Evolutionary conservation across 2,113 vertebrate species (phyloP).

Genomic region (Rostratula benghalensis): DNA sequence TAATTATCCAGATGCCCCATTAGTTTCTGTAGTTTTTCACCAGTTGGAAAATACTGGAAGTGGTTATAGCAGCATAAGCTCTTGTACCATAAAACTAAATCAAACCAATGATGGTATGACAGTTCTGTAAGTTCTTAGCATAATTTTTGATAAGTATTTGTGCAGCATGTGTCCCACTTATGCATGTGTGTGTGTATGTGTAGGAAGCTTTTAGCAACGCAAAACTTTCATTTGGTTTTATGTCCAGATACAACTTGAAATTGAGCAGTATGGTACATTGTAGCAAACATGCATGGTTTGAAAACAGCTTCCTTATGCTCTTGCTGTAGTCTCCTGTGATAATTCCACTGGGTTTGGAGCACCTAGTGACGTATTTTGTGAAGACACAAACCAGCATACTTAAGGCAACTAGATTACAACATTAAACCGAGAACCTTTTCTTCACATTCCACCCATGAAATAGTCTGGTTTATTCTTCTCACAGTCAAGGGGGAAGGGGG

Average conservation of each 20-base stretch:
- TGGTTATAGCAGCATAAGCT: not conserved
- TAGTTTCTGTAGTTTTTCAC: not conserved
- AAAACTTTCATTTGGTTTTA: not conserved
- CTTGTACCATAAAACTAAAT: not conserved
- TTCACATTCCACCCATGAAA: not conserved
- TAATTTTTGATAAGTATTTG: not conserved
- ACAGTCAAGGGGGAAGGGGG: not conserved
- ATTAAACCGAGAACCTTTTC: not conserved
- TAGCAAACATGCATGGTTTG: not conserved
- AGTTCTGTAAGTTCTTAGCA: not conserved
- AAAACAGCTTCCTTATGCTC: not conserved
- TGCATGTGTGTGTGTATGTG: accelerated
- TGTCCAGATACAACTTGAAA: not conserved
- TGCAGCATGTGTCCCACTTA: accelerated
- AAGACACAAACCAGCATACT: not conserved
- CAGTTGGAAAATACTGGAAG: not conserved
- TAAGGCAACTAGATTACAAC: not conserved
- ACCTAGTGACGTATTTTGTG: not conserved
- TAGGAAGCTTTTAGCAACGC: not conserved
- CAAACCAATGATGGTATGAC: not conserved
- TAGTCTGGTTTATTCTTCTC: not conserved
- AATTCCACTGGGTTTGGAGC: not conserved
- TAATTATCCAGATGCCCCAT: not conserved
- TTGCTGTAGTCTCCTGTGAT: not conserved
- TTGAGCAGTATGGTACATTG: not conserved